Base-by-base conservation (phyloP, 2,797 vertebrate genomes). In the Falco peregrinus region DNA sequence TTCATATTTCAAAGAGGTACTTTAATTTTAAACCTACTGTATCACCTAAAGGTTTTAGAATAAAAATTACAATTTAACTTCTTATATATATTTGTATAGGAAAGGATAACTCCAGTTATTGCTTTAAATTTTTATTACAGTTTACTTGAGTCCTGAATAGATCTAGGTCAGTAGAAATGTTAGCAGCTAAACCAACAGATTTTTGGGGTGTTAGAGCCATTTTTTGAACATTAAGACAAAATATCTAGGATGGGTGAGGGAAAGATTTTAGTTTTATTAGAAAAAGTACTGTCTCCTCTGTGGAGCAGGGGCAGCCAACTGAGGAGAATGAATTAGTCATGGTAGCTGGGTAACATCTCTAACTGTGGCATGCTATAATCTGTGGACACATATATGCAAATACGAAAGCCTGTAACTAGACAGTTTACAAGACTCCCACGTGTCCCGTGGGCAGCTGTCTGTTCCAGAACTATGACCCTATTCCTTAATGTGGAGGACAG, bases 401-500 rank as follows among this genome's bases (percentile, higher is more conserved):
- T 84, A 20, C 10, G 18, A 63, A 79, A 79, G 48, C 63, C 67
- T 68, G 67, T 25, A 63, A 67, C 21, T 29, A 73, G 90, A 22
- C 41, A 13, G 45, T 24, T 77, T 53, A 28, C 86, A 50, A 41
- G 59, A 16, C 25, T 73, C 35, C 53, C 54, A 6, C 2, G 9
- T 69, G 57, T 68, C 56, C 33, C 48, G 11, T 3, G 6, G 51
- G 70, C 60, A 75, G 84, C 45, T 1, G 20, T 45, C 53, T 84
- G 68, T 45, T 57, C 28, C 79, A 16, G 16, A 63, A 19, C 48
- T 39, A 4, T 0, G 5, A 29, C 43, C 70, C 51, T 60, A 2
- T 43, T 68, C 56, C 48, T 33, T 45, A 33, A 16, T 4, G 54
- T 1, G 0, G n/a, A 35, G 71, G 33, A 39, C 0, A 1, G 8